Conservation (phyloP, 2,113 vertebrate species). For the Elachura formosa region DNA sequence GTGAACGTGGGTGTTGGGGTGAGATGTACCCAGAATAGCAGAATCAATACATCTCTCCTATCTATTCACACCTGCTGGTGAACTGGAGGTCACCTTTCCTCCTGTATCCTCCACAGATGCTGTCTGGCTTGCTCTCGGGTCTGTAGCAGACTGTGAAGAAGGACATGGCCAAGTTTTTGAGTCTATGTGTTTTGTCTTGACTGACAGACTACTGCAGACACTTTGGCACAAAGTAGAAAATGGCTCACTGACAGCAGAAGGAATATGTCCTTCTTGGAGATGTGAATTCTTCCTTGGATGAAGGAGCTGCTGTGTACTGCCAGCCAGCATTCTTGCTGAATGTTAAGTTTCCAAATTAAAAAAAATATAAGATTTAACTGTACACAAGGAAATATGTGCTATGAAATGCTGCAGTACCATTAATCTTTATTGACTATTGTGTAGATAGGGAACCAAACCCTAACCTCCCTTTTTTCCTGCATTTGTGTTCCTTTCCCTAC, state of each 20-base stretch:
- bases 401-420: background rate
- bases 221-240: background rate
- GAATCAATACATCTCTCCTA: background rate
- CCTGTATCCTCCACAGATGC: background rate
- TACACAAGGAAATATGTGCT: background rate
- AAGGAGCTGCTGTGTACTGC: conserved; percentile 15
- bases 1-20: background rate
- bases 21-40: background rate
- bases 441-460: background rate
- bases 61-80: background rate
- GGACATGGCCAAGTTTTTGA: background rate
- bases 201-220: conserved; percentile 20
- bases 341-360: conserved; percentile 26
- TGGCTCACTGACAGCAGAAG: conserved; percentile 36
- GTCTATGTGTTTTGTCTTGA: conserved; percentile 28
- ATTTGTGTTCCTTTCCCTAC: background rate
- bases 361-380: conserved; percentile 8
- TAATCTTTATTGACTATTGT: background rate
- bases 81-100: background rate
- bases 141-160: background rate
- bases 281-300: conserved; percentile 29
- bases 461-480: background rate
- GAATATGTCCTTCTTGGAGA: conserved; percentile 23
- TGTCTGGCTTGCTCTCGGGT: background rate
- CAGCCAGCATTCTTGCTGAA: conserved; percentile 41